phyloP scores from a whole-genome alignment of 2,888 invertebrate species.

The Homarus gammarus region DNA sequence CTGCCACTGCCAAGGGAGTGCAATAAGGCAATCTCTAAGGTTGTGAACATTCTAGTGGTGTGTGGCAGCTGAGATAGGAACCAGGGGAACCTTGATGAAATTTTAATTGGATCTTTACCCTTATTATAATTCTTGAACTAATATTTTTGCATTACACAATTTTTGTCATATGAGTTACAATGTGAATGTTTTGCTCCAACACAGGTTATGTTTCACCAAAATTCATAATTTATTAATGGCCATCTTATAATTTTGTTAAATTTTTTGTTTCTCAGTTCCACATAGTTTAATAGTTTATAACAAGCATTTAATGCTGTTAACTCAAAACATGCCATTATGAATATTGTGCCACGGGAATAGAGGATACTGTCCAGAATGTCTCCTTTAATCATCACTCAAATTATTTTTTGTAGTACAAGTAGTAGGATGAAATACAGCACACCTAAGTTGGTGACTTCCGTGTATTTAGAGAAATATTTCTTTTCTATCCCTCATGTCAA shows the following conservation, averaged over 20 bases:
- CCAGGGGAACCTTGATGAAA: slow-evolving; percentile 19
- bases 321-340: slow-evolving; percentile 55
- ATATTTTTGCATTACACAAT: slow-evolving; percentile 15
- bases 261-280: background rate
- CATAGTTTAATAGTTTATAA: slow-evolving; percentile 5
- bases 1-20: slow-evolving; percentile 31
- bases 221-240: slow-evolving; percentile 7
- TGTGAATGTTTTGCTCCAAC: slow-evolving; percentile 10
- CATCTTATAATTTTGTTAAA: slow-evolving; percentile 6
- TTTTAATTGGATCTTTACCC: background rate
- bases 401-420: slow-evolving; percentile 72
- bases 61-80: slow-evolving; percentile 31
- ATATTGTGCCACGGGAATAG: slow-evolving; percentile 55
- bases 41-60: slow-evolving; percentile 50
- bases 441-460: slow-evolving; percentile 71
- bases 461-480: slow-evolving; percentile 71
- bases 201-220: too few relatives aligned
- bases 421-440: slow-evolving; percentile 56
- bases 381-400: slow-evolving; percentile 60
- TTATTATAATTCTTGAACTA: background rate
- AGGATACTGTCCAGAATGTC: slow-evolving; percentile 66
- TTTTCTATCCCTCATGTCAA: slow-evolving; percentile 73
- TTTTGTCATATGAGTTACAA: background rate
- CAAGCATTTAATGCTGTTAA: slow-evolving; percentile 21
- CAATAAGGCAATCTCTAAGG: slow-evolving; percentile 35